These are phyloP conservation scores for Amazonetta brasiliensis DNA, from an alignment of 2,797 vertebrate genomes.

Conservation along the genomic window DNA sequence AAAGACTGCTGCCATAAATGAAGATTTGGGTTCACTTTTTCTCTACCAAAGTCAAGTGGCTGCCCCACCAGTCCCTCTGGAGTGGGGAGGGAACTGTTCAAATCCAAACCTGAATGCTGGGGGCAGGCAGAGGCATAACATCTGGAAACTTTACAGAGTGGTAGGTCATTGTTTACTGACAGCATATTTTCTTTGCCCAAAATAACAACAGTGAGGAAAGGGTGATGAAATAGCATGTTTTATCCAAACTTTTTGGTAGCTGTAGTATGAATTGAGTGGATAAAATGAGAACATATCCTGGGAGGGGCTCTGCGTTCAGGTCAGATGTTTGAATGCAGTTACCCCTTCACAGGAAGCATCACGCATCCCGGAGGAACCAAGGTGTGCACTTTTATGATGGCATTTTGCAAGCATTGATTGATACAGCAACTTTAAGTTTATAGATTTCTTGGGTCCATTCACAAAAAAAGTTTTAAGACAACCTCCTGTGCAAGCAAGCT, in stretches of 20 bases:
- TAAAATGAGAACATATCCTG: neutral
- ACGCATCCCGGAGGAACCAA: neutral
- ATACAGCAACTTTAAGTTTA: neutral
- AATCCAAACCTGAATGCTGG: neutral
- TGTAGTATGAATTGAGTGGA: neutral
- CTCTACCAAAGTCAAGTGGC: neutral
- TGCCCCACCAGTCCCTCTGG: neutral
- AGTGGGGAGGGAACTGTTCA: neutral
- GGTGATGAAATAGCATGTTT: neutral
- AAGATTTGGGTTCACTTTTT: neutral
- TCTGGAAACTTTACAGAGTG: neutral
- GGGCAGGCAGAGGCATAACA: rapidly evolving
- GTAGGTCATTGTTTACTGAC: neutral
- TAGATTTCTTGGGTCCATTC: neutral
- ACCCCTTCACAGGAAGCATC: neutral
- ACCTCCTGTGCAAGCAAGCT: neutral
- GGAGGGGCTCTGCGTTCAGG: neutral
- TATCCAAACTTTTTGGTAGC: neutral
- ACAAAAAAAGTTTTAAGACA: neutral
- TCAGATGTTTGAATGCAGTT: neutral
- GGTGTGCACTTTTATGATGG: neutral
- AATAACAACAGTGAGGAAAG: neutral
- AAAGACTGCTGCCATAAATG: neutral
- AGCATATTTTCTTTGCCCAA: neutral
- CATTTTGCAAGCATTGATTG: neutral